These are phyloP conservation scores for Drosophila micromelanica DNA, from an alignment of 1,140 invertebrate genomes.

Conservation along the genomic window DNA sequence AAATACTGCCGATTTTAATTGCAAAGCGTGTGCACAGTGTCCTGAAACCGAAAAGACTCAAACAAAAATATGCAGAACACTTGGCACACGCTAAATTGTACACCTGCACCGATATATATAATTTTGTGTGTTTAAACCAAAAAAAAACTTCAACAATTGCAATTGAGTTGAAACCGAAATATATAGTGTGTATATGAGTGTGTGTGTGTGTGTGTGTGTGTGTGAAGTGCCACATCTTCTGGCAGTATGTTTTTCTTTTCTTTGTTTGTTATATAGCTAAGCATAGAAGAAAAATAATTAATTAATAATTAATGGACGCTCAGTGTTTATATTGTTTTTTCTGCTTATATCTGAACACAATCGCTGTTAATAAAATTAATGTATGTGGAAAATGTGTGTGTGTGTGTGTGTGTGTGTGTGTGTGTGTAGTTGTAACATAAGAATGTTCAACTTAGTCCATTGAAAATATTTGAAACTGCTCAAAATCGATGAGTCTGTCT, in stretches of 20 bases:
- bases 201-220: constrained; percentile 9
- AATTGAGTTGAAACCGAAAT: background rate
- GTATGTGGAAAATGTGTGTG: no score
- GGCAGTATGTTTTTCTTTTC: constrained; percentile 59
- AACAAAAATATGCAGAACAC: constrained; percentile 24
- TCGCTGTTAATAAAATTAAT: constrained; percentile 44
- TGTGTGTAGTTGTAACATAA: constrained; percentile 49
- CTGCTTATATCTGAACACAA: constrained; percentile 61
- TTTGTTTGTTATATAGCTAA: constrained; percentile 1
- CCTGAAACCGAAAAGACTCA: constrained; percentile 10
- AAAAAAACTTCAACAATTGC: constrained; percentile 29
- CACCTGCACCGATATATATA: constrained; percentile 80
- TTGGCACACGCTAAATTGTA: constrained; percentile 32
- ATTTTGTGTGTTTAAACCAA: constrained; percentile 30
- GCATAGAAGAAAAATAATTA: background rate
- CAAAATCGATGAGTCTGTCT: constrained; percentile 42
- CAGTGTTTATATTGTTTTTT: constrained; percentile 25
- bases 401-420: background rate
- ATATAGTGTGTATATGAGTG: background rate
- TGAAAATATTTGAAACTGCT: constrained; percentile 63
- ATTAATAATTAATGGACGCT: constrained; percentile 42
- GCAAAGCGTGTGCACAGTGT: constrained; percentile 36
- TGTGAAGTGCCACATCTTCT: constrained; percentile 34
- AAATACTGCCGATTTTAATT: constrained; percentile 32
- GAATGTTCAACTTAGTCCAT: constrained; percentile 78